Evolutionary conservation across 2,113 vertebrate genomes (phyloP).

Genomic region (Eulemur macaco): DNA sequence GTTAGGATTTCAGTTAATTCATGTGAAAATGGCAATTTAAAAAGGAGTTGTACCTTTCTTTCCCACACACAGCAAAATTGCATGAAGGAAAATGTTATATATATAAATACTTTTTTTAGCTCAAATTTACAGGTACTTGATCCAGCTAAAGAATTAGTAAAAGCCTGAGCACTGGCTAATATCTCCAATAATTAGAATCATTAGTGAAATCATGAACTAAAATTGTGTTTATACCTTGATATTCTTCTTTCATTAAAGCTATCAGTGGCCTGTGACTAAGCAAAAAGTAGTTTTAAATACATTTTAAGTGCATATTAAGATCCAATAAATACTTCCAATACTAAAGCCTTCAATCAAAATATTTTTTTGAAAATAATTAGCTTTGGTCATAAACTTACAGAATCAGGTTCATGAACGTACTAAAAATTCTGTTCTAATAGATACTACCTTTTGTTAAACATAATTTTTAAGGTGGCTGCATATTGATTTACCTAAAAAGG

Average conservation of each 20-base stretch:
- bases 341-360: not conserved
- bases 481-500: not conserved
- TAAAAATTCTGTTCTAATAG: not conserved
- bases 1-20: not conserved
- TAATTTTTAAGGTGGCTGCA: not conserved
- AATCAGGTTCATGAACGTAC: not conserved
- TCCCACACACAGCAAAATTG: not conserved
- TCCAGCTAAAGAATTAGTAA: not conserved
- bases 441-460: not conserved
- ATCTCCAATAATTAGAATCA: not conserved
- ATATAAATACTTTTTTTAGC: not conserved
- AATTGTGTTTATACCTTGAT: slow-evolving; percentile 4
- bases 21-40: not conserved
- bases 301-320: slow-evolving; percentile 32
- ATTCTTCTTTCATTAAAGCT: slow-evolving; percentile 40
- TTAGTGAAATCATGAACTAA: not conserved
- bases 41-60: not conserved
- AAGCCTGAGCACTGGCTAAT: not conserved
- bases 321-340: not conserved
- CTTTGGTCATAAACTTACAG: not conserved
- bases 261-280: not conserved
- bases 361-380: not conserved
- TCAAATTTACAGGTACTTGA: not conserved
- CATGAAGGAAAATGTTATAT: not conserved
- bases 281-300: slow-evolving; percentile 9